Evolutionary conservation across 2,888 invertebrate genomes (phyloP), one percentile per base, ranked within the genome.

Genomic region (Lacanobia oleracea): DNA sequence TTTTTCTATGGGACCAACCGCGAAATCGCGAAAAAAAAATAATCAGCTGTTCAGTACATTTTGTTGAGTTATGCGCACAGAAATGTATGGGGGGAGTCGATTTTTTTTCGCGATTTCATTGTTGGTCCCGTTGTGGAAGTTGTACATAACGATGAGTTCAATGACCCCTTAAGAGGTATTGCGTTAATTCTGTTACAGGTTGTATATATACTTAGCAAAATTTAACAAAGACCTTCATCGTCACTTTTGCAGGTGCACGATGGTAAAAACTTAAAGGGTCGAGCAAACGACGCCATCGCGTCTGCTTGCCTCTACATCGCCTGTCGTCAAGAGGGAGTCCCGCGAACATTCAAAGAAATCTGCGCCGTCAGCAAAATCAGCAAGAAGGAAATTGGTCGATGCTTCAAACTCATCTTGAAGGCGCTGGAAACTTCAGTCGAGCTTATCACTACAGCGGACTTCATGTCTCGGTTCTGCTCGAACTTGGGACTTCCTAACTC

Each of bases 301-400:
- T 99, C 99, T 0, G 99, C 99, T 0, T 99, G 99, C 93, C 96
- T 99, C 43, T 99, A 99, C 93, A 99, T 99, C 80, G 99, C 99
- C 0, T 99, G 99, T 90, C 97, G 99, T 2, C 99, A 99, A 89
- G 99, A 99, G 93, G 99, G 99, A 8, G 99, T 99, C 0, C 99
- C 99, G 0, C 97, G 99, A 84, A 99, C 99, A 16, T 99, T 99
- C 93, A 99, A 99, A 95, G 99, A 99, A 97, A 99, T 99, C 77
- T 99, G 99, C 93, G 99, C 99, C 0, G 99, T 99, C 65, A 99
- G 99, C 90, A 99, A 99, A 96, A 99, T 99, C 72, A 99, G 99
- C 89, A 99, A 99, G 95, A 99, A 99, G 89, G 99, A 99, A 96
- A 99, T 99, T 75, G 99, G 99, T 0, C 96, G 99, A 83, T 99